Conservation (phyloP, 2,113 vertebrate species). For the Puffinus mauretanicus region DNA sequence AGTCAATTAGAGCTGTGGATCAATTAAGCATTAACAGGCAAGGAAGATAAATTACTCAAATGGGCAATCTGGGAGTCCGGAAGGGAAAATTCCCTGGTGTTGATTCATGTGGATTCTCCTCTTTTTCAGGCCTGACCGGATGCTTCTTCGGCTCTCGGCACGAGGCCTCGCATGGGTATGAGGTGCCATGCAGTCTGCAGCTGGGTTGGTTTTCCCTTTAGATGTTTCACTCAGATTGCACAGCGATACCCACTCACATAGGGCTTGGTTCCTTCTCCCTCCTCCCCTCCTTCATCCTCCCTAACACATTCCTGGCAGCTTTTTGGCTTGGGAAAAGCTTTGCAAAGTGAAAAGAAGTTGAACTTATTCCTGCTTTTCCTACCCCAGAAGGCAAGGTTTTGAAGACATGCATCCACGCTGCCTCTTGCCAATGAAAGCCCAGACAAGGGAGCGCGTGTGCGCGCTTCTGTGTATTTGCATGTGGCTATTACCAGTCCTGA, state of each 20-base stretch:
- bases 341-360: background rate
- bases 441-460: background rate
- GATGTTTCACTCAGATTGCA: background rate
- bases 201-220: background rate
- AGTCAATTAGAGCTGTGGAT: background rate
- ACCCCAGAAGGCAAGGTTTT: background rate
- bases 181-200: background rate
- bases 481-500: background rate
- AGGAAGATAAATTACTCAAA: background rate
- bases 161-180: accelerated
- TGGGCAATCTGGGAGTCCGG: background rate
- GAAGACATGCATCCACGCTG: accelerated
- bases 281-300: background rate
- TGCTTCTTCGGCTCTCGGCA: background rate
- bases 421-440: background rate
- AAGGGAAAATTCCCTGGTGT: background rate
- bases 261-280: background rate
- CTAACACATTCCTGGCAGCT: background rate
- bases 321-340: background rate
- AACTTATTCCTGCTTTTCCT: background rate
- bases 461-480: background rate
- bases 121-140: background rate
- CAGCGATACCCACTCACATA: accelerated
- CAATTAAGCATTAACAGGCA: background rate
- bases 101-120: background rate